Evolutionary conservation across 2,888 invertebrate species (phyloP).

Genomic region (Piscicola geometra): DNA sequence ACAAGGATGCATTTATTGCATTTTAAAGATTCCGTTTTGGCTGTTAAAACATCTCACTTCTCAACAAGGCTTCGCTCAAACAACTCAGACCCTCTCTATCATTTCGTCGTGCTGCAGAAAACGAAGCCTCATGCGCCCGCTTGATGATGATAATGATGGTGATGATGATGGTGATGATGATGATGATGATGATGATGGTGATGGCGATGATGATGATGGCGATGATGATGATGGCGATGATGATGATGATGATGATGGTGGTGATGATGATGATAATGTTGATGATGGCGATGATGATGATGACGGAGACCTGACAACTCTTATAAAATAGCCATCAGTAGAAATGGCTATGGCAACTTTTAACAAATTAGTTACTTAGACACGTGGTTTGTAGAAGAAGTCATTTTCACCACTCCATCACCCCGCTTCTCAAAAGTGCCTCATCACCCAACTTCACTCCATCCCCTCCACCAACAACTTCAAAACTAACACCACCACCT

Average conservation of each 20-base stretch:
- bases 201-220: neutral
- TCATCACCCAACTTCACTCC: no score
- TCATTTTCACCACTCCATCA: neutral
- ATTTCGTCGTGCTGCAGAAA: no score
- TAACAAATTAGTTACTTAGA: neutral
- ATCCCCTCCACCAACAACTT: slow-evolving; percentile 1
- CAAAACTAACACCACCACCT: neutral
- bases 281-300: neutral
- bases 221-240: neutral
- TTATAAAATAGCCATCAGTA: neutral
- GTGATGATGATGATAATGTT: neutral
- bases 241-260: neutral
- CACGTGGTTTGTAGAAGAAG: neutral
- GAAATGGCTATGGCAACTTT: neutral
- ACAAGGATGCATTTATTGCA: no score
- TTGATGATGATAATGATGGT: no score
- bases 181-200: neutral
- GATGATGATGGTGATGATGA: no score
- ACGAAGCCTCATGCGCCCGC: no score
- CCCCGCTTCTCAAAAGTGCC: no score
- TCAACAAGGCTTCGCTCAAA: no score
- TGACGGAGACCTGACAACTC: neutral
- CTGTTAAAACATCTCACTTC: no score
- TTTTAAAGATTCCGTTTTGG: no score
- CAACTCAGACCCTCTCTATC: no score